Percentiles rank a stretch among this genome's conserved stretches.
These are phyloP conservation scores for Cephus runcator DNA, from an alignment of 2,888 invertebrate species.

Conservation along the genomic window DNA sequence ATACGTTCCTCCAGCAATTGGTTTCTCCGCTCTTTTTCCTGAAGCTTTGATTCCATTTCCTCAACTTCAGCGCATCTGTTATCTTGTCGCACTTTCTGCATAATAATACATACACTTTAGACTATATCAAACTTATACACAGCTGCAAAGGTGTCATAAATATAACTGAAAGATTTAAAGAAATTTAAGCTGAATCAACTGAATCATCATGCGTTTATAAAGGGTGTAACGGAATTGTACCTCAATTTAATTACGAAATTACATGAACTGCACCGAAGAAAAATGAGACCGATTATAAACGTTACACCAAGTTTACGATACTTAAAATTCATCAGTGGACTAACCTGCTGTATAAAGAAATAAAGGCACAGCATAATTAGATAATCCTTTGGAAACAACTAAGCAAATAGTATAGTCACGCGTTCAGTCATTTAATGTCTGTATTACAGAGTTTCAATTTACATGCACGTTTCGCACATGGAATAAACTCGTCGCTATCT, in stretches of 20 bases:
- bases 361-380: constrained; percentile 5
- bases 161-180: not conserved
- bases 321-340: not conserved
- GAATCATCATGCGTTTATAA: not conserved
- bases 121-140: not conserved
- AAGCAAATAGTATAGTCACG: not conserved
- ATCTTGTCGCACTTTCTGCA: constrained; percentile 34
- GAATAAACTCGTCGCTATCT: not conserved
- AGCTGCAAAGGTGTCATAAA: not conserved
- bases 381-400: not conserved
- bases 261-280: not conserved
- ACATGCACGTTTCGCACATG: not conserved
- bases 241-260: too few relatives aligned
- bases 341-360: constrained; percentile 19
- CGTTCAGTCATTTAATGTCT: not conserved
- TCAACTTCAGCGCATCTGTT: constrained; percentile 41
- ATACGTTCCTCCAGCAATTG: constrained; percentile 56
- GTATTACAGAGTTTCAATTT: not conserved
- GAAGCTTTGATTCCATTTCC: constrained; percentile 46
- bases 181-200: not conserved
- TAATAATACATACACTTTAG: not conserved
- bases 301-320: not conserved
- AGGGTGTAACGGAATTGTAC: not conserved
- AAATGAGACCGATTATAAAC: not conserved
- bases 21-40: constrained; percentile 51